Evolutionary conservation across 1,140 invertebrate species (phyloP).

Genomic region (silkworm (Bombyx mori)): DNA sequence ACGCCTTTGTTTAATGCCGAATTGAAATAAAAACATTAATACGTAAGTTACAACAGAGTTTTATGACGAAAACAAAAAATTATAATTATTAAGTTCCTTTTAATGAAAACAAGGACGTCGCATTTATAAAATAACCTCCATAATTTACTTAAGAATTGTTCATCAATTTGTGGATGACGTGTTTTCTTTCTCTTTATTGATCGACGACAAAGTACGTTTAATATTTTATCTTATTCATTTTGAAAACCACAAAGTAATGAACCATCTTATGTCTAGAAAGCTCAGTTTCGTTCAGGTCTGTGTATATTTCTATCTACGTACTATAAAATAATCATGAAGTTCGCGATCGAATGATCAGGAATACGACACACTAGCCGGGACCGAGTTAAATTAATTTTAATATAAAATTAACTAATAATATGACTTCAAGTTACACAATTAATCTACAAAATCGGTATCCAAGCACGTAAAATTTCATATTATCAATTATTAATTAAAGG

Average conservation of each 20-base stretch:
- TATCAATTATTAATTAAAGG: too few relatives aligned
- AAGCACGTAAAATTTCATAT: too few relatives aligned
- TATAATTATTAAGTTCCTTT: neutral
- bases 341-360: neutral
- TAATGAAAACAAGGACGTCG: slow-evolving; percentile 38
- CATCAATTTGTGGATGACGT: slow-evolving; percentile 45
- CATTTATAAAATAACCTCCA: slow-evolving; percentile 32
- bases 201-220: neutral
- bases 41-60: neutral
- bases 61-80: neutral
- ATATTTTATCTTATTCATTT: neutral
- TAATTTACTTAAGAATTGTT: slow-evolving; percentile 45
- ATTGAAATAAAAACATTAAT: slow-evolving; percentile 1
- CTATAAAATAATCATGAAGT: slow-evolving; percentile 13
- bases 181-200: neutral
- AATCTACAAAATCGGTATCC: too few relatives aligned
- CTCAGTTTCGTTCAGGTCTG: slow-evolving; percentile 63
- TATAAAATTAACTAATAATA: too few relatives aligned
- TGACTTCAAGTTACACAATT: too few relatives aligned
- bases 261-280: slow-evolving; percentile 34
- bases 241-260: slow-evolving; percentile 45
- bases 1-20: slow-evolving; percentile 31
- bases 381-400: too few relatives aligned
- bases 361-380: slow-evolving; percentile 2
- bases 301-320: slow-evolving; percentile 64